Base-by-base conservation (phyloP, 2,113 vertebrate species). In the Hiodon alosoides region DNA sequence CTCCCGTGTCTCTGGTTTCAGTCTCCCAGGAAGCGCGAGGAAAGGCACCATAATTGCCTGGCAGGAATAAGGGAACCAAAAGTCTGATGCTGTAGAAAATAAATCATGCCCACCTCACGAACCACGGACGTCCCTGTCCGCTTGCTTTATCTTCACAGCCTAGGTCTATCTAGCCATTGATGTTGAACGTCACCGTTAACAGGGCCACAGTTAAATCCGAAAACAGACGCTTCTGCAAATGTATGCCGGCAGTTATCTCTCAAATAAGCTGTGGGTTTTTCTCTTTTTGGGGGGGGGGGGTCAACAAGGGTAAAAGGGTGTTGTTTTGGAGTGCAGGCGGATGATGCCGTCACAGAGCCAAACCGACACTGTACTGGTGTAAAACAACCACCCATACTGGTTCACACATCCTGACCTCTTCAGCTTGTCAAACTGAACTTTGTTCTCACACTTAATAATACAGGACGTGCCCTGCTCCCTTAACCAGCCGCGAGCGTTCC, bases 51-150 rank as follows among this genome's bases (percentile, higher is more conserved):
- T 11, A 47, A 11, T n/a, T 9, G 11, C 16, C 64, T 66, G 31
- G 31, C 3, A 10, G 64, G 53, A 5, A 11, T 13, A 51, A 9
- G 11, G 17, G 6, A 69, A 14, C 11, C 13, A 47, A 48, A 48
- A 68, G 48, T n/a, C 51, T 53, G 9, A 7, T 74, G 52, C 62
- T 51, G 2, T 6, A 4, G 62, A 54, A 66, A 46, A 74, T 74
- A 66, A 74, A 74, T 74, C 72, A 74, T 2, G 51, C 51, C 47
- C 11, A 55, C 72, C 64, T 58, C 72, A 46, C 9, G 62, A 48
- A 17, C 62, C 11, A 67, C 31, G 3, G 31, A 17, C 54, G 7
- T 51, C n/a, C 52, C 11, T 53, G 31, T 55, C 62, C 72, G 3
- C 3, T 65, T 17, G 5, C 62, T 67, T 55, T 61, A 10, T 9